These are phyloP conservation scores for Pheosia tremula DNA, from an alignment of 2,888 invertebrate species.

Conservation along the genomic window DNA sequence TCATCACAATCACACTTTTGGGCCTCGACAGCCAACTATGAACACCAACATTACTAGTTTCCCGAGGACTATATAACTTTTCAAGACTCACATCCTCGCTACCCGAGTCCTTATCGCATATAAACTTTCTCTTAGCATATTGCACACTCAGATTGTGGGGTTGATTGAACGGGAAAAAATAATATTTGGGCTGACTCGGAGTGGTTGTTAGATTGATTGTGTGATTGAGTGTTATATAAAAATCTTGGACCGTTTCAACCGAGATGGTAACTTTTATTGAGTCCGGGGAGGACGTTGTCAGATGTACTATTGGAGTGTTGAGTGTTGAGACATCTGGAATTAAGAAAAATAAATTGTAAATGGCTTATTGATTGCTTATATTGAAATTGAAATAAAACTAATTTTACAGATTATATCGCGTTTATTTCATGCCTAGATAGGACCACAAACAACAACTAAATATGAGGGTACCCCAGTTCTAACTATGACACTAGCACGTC, in stretches of 20 bases:
- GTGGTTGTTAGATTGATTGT: slow-evolving; percentile 73
- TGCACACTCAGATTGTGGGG: slow-evolving; percentile 55
- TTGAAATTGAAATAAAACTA: too few relatives aligned
- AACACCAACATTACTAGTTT: slow-evolving; percentile 43
- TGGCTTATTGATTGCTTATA: too few relatives aligned
- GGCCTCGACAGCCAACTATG: slow-evolving; percentile 66
- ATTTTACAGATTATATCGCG: too few relatives aligned
- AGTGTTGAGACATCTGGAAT: slow-evolving; percentile 65
- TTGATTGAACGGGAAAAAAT: slow-evolving; percentile 82
- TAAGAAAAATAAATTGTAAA: slow-evolving; percentile 11
- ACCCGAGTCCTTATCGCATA: slow-evolving; percentile 79
- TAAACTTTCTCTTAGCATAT: slow-evolving; percentile 75
- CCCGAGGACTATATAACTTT: slow-evolving; percentile 30
- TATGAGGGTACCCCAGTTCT: too few relatives aligned
- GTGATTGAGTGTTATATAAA: slow-evolving; percentile 78
- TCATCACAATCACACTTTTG: slow-evolving; percentile 85
- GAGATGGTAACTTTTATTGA: slow-evolving; percentile 85
- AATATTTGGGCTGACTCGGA: slow-evolving; percentile 79
- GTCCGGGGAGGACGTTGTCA: slow-evolving; percentile 86
- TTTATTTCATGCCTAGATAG: too few relatives aligned
- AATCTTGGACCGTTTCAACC: slow-evolving; percentile 85
- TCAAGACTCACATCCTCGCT: slow-evolving; percentile 40
- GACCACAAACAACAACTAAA: too few relatives aligned
- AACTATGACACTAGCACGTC: too few relatives aligned
- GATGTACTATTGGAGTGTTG: slow-evolving; percentile 86